A percentile compares a stretch with the other conserved stretches of the same genome.
These are phyloP conservation scores for Bombus consobrinus DNA, from an alignment of 1,140 invertebrate species.

Conservation along the genomic window DNA sequence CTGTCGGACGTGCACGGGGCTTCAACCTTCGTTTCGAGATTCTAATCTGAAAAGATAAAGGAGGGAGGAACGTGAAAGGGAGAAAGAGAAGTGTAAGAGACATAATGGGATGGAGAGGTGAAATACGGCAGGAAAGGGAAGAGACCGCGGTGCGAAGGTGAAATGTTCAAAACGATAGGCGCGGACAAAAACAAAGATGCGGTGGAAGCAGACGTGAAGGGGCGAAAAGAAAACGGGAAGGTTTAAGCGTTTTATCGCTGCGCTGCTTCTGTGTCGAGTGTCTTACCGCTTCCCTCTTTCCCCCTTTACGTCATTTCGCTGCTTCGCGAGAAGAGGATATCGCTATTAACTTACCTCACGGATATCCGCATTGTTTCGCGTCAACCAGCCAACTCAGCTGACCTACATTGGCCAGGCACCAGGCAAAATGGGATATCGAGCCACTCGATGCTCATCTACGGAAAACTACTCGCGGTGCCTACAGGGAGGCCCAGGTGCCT, in stretches of 20 bases:
- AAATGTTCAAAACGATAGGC: not conserved
- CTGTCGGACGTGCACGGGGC: not conserved
- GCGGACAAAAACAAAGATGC: not conserved
- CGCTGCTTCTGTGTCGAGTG: conserved; percentile 27
- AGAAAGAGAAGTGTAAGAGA: not conserved
- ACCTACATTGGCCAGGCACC: conserved; percentile 69
- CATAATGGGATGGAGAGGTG: not conserved
- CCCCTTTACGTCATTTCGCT: not conserved
- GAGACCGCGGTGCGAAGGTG: not conserved
- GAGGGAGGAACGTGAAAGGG: not conserved
- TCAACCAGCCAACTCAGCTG: conserved; percentile 74
- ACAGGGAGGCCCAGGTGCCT: conserved; percentile 9
- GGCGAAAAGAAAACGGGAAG: not conserved
- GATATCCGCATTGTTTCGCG: conserved; percentile 76
- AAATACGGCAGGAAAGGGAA: not conserved
- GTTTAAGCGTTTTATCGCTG: conserved; percentile 26
- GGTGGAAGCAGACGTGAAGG: not conserved
- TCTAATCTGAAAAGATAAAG: not conserved
- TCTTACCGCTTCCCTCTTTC: not conserved
- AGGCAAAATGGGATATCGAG: conserved; percentile 54
- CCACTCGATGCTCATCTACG: conserved; percentile 66
- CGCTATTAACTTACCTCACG: conserved; percentile 54
- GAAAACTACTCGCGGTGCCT: conserved; percentile 54
- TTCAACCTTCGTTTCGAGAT: not conserved
- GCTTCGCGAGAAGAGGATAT: conserved; percentile 37